Evolutionary conservation across 2,888 invertebrate genomes (phyloP), one percentile per base, ranked within the genome.

Genomic region (Bimastos eiseni): DNA sequence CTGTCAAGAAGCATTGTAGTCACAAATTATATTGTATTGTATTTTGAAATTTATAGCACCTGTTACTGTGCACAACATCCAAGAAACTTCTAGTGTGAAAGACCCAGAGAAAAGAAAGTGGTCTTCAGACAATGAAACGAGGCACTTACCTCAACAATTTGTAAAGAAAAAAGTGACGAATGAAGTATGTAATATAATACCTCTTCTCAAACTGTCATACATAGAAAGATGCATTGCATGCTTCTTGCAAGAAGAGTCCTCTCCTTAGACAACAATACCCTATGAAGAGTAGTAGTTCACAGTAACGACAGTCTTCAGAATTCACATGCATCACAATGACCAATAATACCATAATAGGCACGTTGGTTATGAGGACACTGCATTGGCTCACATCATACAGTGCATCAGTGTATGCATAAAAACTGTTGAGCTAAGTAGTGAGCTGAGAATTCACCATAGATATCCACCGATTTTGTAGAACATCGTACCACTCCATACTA

Each of bases 401-500:
- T n/a, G n/a, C 70, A 49, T 24, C 24, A 49, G 49, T 70, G 70
- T 30, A n/a, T n/a, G 70, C n/a, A 8, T 70, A 11, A 70, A 8
- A 70, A 70, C 30, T 70, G 8, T n/a, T n/a, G 11, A 70, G n/a
- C 70, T 70, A 70, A 70, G n/a, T 55, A 30, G 55, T n/a, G 49
- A 49, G 24, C 49, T 8, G n/a, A 86, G 13, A 6, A 24, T 93
- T 92, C 92, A 94, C 94, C 94, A 94, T 93, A 19, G 93, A 92
- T 88, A 93, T 93, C 94, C 94, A 94, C 91, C 94, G 93, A 91
- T 94, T 94, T n/a, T 93, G 92, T 36, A 94, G 92, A 90, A 94
- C 94, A 91, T 94, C 94, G 91, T 94, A 94, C 92, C 93, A 92
- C 91, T 94, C 94, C 93, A 94, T 93, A 91, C 94, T 94, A 89